Percentiles rank a stretch among this genome's conserved stretches.
Evolutionary conservation across 2,888 invertebrate species (phyloP).

Genomic region (Elysia crispata): DNA sequence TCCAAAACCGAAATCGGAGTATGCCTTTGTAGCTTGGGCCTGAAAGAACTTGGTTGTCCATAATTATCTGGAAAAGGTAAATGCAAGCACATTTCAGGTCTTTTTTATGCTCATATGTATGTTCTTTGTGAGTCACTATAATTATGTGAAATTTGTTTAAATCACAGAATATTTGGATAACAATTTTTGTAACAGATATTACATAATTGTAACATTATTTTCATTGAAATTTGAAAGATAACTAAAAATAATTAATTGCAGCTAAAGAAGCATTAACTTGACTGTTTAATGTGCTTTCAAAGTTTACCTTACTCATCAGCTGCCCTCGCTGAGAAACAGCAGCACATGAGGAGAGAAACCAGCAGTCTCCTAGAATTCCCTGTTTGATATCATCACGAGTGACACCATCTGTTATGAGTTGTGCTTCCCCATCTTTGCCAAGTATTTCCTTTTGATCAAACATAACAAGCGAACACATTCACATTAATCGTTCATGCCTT

Average conservation of each 20-base stretch:
- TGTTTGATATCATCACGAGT: constrained; percentile 79
- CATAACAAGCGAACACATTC: no score
- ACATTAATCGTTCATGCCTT: no score
- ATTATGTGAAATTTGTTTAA: no score
- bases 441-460: constrained; percentile 78
- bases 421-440: constrained; percentile 73
- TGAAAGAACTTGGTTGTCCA: constrained; percentile 71
- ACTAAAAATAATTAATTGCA: no score
- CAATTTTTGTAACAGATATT: no score
- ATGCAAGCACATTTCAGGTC: no score
- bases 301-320: constrained; percentile 20
- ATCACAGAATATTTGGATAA: no score
- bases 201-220: no score
- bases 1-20: constrained; percentile 77
- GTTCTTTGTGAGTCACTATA: no score
- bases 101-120: no score
- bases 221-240: no score
- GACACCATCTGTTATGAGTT: constrained; percentile 79
- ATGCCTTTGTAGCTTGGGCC: constrained; percentile 76
- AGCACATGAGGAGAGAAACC: constrained; percentile 79
- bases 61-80: constrained; percentile 65
- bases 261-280: no score
- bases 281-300: background rate
- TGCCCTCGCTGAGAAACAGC: constrained; percentile 74
- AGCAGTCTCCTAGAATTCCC: constrained; percentile 79